Percentiles rank a stretch among this genome's conserved stretches.
Conservation (phyloP, 2,113 vertebrate species). For the Mandrillus leucophaeus region DNA sequence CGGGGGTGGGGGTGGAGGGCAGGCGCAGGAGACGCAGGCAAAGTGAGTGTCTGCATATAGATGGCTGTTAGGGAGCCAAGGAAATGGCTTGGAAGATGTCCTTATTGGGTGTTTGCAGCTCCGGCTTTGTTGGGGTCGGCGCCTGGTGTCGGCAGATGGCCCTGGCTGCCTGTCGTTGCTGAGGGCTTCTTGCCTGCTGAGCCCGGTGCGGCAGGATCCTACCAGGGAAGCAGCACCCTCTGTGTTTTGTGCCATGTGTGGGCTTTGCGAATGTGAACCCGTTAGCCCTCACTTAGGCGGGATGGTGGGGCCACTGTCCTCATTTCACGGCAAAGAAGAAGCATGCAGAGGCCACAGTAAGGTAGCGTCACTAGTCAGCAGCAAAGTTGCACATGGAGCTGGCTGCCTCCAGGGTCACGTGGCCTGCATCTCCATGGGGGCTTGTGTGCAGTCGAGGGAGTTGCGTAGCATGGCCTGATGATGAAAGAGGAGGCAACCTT, state of each 20-base stretch:
- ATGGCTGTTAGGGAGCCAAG: slow-evolving; percentile 6
- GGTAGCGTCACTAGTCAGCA: background rate
- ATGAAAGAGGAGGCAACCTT: background rate
- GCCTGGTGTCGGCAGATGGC: background rate
- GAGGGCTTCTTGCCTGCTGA: background rate
- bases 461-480: accelerated
- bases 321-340: background rate
- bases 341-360: background rate
- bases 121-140: background rate
- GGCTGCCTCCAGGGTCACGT: accelerated
- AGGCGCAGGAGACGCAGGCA: background rate
- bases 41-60: background rate
- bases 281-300: background rate
- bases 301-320: background rate
- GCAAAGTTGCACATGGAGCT: accelerated
- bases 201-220: background rate
- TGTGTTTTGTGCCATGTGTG: accelerated
- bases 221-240: no score
- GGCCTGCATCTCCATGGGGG: background rate
- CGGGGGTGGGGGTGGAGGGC: background rate
- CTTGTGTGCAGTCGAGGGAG: background rate
- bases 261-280: background rate
- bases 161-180: background rate
- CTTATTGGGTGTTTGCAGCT: background rate
- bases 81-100: background rate